These are phyloP conservation scores for Euproctis similis DNA, from an alignment of 2,888 invertebrate species.

Conservation along the genomic window DNA sequence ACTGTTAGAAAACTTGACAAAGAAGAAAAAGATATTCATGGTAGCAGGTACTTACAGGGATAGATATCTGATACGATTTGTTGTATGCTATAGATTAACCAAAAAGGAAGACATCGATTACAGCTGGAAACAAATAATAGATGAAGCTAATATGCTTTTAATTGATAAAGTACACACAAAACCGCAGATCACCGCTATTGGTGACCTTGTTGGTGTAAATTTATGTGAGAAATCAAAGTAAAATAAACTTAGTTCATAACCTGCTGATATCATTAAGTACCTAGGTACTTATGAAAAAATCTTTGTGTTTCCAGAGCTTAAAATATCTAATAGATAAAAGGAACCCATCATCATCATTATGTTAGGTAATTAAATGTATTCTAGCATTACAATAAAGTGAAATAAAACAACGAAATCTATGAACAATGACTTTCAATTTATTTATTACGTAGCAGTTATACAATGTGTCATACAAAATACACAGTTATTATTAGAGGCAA, in stretches of 20 bases:
- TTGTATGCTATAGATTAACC: slow-evolving; percentile 84
- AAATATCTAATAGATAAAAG: too few relatives aligned
- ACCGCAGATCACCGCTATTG: slow-evolving; percentile 44
- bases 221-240: slow-evolving; percentile 58
- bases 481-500: slow-evolving; percentile 38
- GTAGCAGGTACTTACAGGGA: slow-evolving; percentile 84
- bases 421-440: slow-evolving; percentile 12
- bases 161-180: slow-evolving; percentile 39
- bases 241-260: slow-evolving; percentile 2
- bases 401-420: slow-evolving; percentile 3
- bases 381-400: too few relatives aligned
- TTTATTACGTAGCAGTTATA: background rate
- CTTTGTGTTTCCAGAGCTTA: too few relatives aligned
- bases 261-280: too few relatives aligned
- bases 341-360: too few relatives aligned
- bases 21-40: slow-evolving; percentile 86
- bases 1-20: slow-evolving; percentile 82
- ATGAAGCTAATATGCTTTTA: slow-evolving; percentile 63
- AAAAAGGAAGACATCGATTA: slow-evolving; percentile 82
- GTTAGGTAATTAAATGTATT: too few relatives aligned
- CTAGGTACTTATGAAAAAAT: too few relatives aligned
- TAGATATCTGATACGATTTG: slow-evolving; percentile 85
- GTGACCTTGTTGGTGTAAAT: slow-evolving; percentile 42
- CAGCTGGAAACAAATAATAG: slow-evolving; percentile 81
- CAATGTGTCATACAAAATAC: slow-evolving; percentile 5